Evolutionary conservation across 2,113 vertebrate species (phyloP), one percentile per base, ranked within the genome.

Genomic region (Brevimyrus niger): DNA sequence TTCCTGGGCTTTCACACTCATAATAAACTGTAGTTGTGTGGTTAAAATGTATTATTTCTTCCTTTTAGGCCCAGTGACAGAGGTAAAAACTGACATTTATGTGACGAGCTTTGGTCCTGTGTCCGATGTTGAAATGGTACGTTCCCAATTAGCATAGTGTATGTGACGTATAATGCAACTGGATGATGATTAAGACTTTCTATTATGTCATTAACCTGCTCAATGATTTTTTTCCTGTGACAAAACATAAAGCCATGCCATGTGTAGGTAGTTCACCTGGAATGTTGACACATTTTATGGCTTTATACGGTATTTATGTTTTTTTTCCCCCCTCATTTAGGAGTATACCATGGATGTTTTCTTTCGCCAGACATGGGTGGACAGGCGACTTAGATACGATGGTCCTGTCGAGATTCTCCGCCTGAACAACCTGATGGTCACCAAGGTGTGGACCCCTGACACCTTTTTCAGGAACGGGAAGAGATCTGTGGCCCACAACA

Each of bases 271-370:
- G 19, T 47, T 31, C 23, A 27, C 44, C 38, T 7, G 82, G 82
- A 73, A 73, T 73, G 9, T 11, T 73, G 65, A 73, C 31, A 38
- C 31, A 4, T 46, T 6, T 46, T 7, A 38, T 1, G 13, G 23
- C n/a, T 53, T 51, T 3, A 23, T n/a, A 6, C 23, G 8, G 55
- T 23, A 86, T 87, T 27, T 46, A 44, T 15, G 19, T 21, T 87
- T 46, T 3, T 11, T 86, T n/a, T 90, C 1, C 46, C 76, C 1
- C 46, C 76, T 91, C 73, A 88, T 92, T 89, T 90, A 99, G 98
- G 98, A 99, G 90, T 99, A 99, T 92, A 99, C 98, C 31, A 99
- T 99, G 98, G 98, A 99, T 91, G 98, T 99, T 90, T 99, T 99
- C 95, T 99, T 99, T 93, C 97, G 98, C 27, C 98, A 99, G 94